phyloP scores from a whole-genome alignment of 1,140 invertebrate genomes.

The Temnothorax longispinosus region DNA sequence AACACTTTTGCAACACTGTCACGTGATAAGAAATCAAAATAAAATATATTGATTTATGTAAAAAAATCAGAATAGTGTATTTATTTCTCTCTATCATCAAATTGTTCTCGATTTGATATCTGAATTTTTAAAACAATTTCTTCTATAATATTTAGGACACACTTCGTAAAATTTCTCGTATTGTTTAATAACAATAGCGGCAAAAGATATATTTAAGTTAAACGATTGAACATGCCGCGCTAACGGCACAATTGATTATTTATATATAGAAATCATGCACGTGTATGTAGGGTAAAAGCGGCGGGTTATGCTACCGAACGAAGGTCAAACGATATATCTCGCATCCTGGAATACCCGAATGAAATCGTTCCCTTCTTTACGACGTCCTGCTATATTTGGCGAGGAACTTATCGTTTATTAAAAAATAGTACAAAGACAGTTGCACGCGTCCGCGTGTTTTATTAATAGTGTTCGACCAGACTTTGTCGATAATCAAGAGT shows the following conservation, averaged over 20 bases:
- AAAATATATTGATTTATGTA: background rate
- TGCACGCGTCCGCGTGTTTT: constrained; percentile 45
- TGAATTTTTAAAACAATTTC: background rate
- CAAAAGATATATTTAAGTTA: background rate
- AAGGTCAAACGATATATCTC: constrained; percentile 48
- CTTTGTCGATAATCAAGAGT: constrained; percentile 56
- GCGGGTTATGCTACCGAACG: background rate
- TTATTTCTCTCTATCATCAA: background rate
- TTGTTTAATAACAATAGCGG: background rate
- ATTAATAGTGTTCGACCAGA: constrained; percentile 56
- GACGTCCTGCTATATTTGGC: constrained; percentile 31
- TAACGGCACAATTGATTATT: constrained; percentile 11
- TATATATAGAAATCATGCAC: constrained; percentile 18
- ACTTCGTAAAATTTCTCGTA: background rate
- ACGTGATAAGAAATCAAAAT: background rate
- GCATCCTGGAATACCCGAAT: constrained; percentile 37
- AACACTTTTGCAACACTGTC: background rate
- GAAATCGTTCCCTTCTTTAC: constrained; percentile 31
- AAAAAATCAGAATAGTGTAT: background rate
- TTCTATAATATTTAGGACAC: too few species aligned
- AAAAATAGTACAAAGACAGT: constrained; percentile 56
- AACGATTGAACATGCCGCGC: background rate
- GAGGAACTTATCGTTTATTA: constrained; percentile 47
- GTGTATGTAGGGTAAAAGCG: constrained; percentile 7
- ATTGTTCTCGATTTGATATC: background rate